Conservation (phyloP, 2,888 invertebrate species). For the Eubasilissa splendida region DNA sequence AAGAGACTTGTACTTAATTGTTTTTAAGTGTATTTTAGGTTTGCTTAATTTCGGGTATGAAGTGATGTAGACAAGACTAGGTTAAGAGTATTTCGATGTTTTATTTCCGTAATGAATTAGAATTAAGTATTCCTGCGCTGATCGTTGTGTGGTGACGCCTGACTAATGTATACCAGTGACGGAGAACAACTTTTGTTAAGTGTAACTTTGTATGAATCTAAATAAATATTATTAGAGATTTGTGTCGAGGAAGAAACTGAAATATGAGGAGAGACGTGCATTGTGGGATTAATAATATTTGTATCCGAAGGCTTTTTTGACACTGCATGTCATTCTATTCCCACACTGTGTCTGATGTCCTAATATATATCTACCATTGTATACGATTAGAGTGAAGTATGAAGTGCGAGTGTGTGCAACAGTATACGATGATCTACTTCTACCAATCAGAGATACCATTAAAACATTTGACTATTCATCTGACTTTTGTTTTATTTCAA, state of each 20-base stretch:
- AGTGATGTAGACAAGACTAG: neutral
- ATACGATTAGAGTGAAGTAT: too few species aligned
- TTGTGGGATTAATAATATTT: neutral
- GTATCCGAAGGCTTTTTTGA: neutral
- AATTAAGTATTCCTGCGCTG: conserved; percentile 12
- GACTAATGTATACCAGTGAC: neutral
- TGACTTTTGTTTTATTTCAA: conserved; percentile 2
- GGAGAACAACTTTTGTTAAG: neutral
- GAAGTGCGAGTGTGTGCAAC: too few species aligned
- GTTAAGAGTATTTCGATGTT: neutral
- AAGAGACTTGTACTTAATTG: neutral
- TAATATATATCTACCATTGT: neutral
- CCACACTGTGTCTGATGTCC: conserved; percentile 3
- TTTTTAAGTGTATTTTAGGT: neutral
- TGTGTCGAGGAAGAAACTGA: neutral
- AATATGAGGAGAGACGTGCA: neutral
- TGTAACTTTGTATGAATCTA: neutral
- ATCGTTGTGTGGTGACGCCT: neutral
- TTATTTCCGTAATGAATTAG: neutral
- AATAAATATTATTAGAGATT: neutral
- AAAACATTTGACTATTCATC: conserved; percentile 17
- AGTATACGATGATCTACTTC: too few species aligned
- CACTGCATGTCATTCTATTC: neutral
- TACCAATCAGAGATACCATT: neutral
- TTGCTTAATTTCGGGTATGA: neutral